Evolutionary conservation across 2,113 vertebrate genomes (phyloP), one percentile per base, ranked within the genome.

Genomic region (Lutjanus erythropterus): DNA sequence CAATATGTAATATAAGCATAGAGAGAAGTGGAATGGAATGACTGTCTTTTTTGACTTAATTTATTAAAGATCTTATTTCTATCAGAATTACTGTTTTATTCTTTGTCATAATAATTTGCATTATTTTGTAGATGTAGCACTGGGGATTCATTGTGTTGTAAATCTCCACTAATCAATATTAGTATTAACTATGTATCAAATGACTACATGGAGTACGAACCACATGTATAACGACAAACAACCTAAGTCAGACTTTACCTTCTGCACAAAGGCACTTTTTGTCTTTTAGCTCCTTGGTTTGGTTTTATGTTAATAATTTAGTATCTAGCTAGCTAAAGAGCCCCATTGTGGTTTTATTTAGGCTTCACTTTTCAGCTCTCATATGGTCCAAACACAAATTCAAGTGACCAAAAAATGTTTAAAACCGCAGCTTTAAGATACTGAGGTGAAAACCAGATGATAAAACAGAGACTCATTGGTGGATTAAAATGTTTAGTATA

Each of bases 51-150:
- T 73, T 9, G 42, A 86, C 3, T 80, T 85, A 31, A 85, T 89
- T 92, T 90, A 92, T 81, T 93, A 92, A 92, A 93, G 50, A 89
- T 73, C 29, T 83, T 88, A 89, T 93, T 92, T 90, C 31, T 86
- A 67, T 71, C 55, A 69, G 27, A 52, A 6, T 78, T 21, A 6
- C 19, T 56, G 9, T 84, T 78, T 1, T 77, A 1, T 53, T 44
- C 25, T 50, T 60, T 46, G 27, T 42, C 0, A 3, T 31, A 19
- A 52, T 41, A 21, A 6, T 7, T 49, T 46, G 10, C 41, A 53
- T 35, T 4, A 9, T 42, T 62, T 23, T 62, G 14, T 33, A 41
- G 46, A 27, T 21, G 6, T 2, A 50, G 9, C 5, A 21, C 6
- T 29, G 27, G 56, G 31, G 5, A 39, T 62, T 52, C 15, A 42